Evolutionary conservation across 2,888 invertebrate species (phyloP), one percentile per base, ranked within the genome.

Genomic region (Laspeyria flexula): DNA sequence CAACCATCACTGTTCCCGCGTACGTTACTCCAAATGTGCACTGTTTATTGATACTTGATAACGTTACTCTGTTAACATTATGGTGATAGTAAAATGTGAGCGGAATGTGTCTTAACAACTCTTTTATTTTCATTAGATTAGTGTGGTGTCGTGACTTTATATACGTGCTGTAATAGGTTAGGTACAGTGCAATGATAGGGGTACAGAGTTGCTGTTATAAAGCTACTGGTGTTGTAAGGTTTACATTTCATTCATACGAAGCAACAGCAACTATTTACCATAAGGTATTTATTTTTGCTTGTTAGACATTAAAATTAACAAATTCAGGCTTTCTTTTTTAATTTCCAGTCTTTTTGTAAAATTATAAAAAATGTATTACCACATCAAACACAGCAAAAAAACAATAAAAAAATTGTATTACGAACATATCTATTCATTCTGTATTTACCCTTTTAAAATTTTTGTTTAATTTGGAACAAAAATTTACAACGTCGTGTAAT

Each of bases 11-110:
- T 37, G 31, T 27, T 40, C 52, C 27, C 55, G 43, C 49, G 51
- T 50, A 63, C 42, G 56, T 58, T 41, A 25, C 40, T 37, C 55
- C 49, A 51, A 50, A 51, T 35, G 50, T 25, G 7, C 55, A 55
- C 50, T 60, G 57, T 64, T 67, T 64, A 64, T 60, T 48, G 55
- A 52, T 52, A 61, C 45, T 53, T 47, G 38, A 52, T 50, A 48
- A 40, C 39, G 42, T 51, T 49, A 43, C 41, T 51, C 47, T 27
- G 21, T 42, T 42, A 43, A 50, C 49, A 52, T 65, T 50, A 5
- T 18, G 3, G 5, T 3, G 3, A 2, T 18, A 18, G 5, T 5
- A 2, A 18, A 18, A 18, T 18, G n/a, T n/a, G n/a, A n/a, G n/a
- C n/a, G n/a, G n/a, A n/a, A n/a, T n/a, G n/a, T n/a, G n/a, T n/a